Conservation (phyloP, 2,797 vertebrate species). For the Danio kyathit region DNA sequence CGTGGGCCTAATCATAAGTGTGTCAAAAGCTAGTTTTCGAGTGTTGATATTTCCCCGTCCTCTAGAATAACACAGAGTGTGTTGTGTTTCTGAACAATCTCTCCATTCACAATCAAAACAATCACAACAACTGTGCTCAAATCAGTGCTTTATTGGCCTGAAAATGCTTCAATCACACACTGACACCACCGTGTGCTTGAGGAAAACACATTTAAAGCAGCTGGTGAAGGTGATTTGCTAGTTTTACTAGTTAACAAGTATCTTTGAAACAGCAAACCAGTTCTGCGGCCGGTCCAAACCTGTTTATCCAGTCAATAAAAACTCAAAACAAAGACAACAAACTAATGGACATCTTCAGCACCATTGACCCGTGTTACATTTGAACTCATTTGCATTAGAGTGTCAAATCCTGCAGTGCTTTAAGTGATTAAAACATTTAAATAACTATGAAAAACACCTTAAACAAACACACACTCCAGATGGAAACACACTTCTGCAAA, state of each 20-base stretch:
- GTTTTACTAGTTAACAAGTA: background rate
- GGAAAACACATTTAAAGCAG: background rate
- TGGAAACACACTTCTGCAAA: background rate
- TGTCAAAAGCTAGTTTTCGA: too few relatives aligned
- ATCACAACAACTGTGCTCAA: background rate
- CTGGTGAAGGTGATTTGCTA: background rate
- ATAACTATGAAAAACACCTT: too few relatives aligned
- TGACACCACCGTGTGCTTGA: background rate
- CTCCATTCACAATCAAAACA: conserved; percentile 12
- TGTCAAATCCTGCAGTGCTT: too few relatives aligned
- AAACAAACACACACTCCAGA: too few relatives aligned
- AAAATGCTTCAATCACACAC: background rate
- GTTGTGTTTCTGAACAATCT: conserved; percentile 51
- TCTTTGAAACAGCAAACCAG: background rate
- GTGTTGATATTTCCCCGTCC: too few relatives aligned
- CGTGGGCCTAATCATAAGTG: too few relatives aligned
- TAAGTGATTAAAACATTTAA: too few relatives aligned
- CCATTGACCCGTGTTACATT: too few relatives aligned
- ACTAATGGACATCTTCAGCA: background rate
- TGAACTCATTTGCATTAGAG: too few relatives aligned
- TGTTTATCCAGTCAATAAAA: background rate
- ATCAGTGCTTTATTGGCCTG: background rate
- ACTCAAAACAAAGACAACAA: background rate
- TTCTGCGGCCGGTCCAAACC: background rate
- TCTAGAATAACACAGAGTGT: conserved; percentile 20